Evolutionary conservation across 2,797 vertebrate genomes (phyloP).

Genomic region (Hemibagrus guttatus): DNA sequence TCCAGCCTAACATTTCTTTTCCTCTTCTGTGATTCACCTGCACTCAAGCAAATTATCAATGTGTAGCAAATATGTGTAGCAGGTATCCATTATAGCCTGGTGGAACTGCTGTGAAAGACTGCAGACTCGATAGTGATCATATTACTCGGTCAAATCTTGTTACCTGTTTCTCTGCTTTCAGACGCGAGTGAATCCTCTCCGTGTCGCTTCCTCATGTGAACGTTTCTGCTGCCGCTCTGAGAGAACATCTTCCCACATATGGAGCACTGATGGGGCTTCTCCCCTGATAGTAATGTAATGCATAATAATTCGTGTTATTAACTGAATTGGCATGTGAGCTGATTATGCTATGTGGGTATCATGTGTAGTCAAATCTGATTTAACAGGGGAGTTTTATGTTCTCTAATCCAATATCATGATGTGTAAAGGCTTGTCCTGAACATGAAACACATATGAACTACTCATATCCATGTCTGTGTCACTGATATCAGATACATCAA

Average conservation of each 20-base stretch:
- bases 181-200: slow-evolving; percentile 67
- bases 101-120: slow-evolving; percentile 15
- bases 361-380: neutral
- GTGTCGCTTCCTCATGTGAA: slow-evolving; percentile 95
- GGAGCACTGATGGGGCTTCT: slow-evolving; percentile 95
- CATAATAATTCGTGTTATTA: neutral
- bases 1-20: slow-evolving; percentile 26
- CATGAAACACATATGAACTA: neutral
- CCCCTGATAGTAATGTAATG: slow-evolving; percentile 72
- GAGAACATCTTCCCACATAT: slow-evolving; percentile 97
- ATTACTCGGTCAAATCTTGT: slow-evolving; percentile 19
- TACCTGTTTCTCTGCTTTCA: slow-evolving; percentile 75
- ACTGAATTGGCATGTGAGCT: neutral
- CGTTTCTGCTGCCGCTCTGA: slow-evolving; percentile 97
- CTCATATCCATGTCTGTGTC: neutral
- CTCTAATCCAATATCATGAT: neutral
- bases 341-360: neutral
- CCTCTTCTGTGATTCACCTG: slow-evolving; percentile 16
- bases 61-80: slow-evolving; percentile 18
- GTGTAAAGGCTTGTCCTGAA: neutral
- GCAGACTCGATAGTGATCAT: neutral
- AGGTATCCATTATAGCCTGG: neutral
- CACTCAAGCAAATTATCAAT: slow-evolving; percentile 3
- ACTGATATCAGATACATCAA: neutral
- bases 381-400: neutral